Base-by-base conservation (phyloP, 2,888 invertebrate species). In the Hipparchia sbordonii region DNA sequence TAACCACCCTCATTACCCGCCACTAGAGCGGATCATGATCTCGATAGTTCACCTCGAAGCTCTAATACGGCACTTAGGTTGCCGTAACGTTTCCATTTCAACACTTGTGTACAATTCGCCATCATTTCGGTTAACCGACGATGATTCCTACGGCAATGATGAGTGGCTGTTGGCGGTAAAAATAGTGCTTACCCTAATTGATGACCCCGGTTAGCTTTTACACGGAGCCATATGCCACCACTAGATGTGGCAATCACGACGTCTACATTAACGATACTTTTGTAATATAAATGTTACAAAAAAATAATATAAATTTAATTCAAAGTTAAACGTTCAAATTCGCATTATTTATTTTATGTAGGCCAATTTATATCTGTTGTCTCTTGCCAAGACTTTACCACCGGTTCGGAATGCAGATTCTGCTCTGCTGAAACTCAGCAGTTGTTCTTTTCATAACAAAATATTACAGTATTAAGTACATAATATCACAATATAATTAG, bases 121-220 rank as follows among this genome's bases (percentile, higher is more conserved):
- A 68, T 74, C 67, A 72, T 71, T 66, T 60, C 67, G 76, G 70
- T 73, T 72, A 72, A 73, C 72, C 72, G 72, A 67, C 70, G 72
- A 72, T 72, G 68, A 68, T 60, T 68, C 59, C 68, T 39, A 54
- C 60, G 65, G 59, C 62, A 39, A 56, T 72, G 79, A 79, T 78
- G 80, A 81, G 82, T 78, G 80, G 81, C 80, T 82, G 79, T 80
- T 79, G 76, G 77, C 79, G 82, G 81, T 85, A 87, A 88, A 87
- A 87, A 87, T 85, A 80, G 82, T 82, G 81, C 84, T 84, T 82
- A 81, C 76, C 79, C 86, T 87, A 87, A 88, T 87, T 88, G 87
- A 85, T 86, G 83, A 86, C 83, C 86, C 74, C 71, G 59, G 80
- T 82, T 80, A 84, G 81, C 82, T 82, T 72, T 57, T 13, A 23